Conservation (phyloP, 2,113 vertebrate genomes). For the Hemiprocne comata region DNA sequence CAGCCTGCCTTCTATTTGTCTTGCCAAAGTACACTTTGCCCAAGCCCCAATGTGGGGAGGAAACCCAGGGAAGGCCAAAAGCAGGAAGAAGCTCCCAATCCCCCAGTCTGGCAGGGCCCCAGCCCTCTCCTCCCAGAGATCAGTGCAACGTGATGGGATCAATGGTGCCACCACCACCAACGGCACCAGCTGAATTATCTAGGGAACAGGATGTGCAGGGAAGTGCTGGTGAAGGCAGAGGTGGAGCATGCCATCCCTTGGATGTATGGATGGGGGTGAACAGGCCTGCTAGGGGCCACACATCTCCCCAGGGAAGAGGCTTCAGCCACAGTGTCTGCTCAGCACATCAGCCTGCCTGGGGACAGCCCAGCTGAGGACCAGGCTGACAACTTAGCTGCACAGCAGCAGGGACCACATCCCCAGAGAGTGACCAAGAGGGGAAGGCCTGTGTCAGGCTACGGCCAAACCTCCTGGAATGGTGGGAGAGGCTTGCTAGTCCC, state of each 20-base stretch:
- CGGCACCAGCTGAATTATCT: neutral
- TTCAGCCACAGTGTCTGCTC: neutral
- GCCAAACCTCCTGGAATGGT: neutral
- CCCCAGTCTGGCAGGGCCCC: neutral
- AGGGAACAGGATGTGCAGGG: neutral
- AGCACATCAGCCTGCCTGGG: neutral
- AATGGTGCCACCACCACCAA: neutral
- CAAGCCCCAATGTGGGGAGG: slow-evolving; percentile 46
- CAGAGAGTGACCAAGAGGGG: neutral
- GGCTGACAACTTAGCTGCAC: neutral
- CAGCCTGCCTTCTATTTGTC: slow-evolving; percentile 27
- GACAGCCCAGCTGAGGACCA: neutral
- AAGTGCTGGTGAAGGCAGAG: neutral
- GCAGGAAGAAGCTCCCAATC: neutral
- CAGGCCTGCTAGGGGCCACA: neutral
- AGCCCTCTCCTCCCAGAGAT: neutral
- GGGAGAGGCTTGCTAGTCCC: neutral
- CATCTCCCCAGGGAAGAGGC: neutral
- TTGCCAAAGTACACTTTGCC: neutral
- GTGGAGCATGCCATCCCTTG: fast-evolving
- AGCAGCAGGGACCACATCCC: neutral
- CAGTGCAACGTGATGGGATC: fast-evolving
- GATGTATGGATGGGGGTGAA: neutral
- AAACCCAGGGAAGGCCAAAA: neutral
- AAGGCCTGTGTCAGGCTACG: neutral